Evolutionary conservation across 1,140 invertebrate genomes (phyloP).

Genomic region (Lithobius niger): DNA sequence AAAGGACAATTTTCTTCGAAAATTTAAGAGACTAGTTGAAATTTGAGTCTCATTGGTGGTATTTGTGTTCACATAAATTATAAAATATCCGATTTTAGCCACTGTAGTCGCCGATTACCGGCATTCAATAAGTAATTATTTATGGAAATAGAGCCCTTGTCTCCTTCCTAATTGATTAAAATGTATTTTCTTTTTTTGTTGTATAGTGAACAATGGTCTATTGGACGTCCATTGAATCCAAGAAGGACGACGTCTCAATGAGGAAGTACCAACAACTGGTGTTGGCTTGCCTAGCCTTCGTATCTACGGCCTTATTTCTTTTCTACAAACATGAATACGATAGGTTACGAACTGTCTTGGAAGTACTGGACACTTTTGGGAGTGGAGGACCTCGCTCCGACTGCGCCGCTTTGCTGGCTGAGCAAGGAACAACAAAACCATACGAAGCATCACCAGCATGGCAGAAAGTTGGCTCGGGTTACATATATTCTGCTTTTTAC

Average conservation of each 20-base stretch:
- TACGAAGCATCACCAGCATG: neutral
- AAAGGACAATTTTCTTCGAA: no score
- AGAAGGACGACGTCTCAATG: neutral
- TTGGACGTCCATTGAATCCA: no score
- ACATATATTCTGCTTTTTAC: neutral
- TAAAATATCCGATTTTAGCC: no score
- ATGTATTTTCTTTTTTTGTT: no score
- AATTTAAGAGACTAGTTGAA: no score
- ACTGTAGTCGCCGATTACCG: no score
- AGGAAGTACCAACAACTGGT: neutral
- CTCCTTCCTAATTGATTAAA: no score
- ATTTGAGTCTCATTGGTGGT: no score
- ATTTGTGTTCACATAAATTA: no score
- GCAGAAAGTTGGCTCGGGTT: neutral
- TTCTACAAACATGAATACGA: slow-evolving; percentile 65
- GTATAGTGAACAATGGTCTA: no score
- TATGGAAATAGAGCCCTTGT: no score
- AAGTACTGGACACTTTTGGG: slow-evolving; percentile 63
- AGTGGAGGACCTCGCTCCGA: slow-evolving; percentile 22
- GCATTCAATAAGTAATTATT: no score
- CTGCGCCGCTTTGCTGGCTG: neutral
- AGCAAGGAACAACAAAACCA: neutral
- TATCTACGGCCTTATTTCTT: slow-evolving; percentile 52
- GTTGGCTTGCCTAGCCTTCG: slow-evolving; percentile 37
- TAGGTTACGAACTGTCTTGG: slow-evolving; percentile 52